Evolutionary conservation across 2,113 vertebrate species (phyloP), one percentile per base, ranked within the genome.

Genomic region (Rutilus rutilus): DNA sequence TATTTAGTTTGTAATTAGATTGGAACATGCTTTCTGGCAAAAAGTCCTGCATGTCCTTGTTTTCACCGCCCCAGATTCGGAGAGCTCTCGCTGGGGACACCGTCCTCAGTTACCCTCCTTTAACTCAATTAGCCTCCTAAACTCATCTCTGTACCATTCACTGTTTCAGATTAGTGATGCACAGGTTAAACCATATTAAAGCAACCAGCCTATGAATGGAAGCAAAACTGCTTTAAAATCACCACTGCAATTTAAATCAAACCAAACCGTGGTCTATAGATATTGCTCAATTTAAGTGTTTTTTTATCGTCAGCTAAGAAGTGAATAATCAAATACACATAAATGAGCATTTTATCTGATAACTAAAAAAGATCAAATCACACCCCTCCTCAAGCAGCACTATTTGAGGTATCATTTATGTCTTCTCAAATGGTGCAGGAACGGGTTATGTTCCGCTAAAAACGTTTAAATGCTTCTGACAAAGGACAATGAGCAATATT

Each of bases 61-160:
- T 65, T 81, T 65, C 59, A 47, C 42, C 10, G 15, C 33, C 59
- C 75, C 23, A 33, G n/a, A 52, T 45, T 78, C 6, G 1, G 60
- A 77, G 77, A 2, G 60, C 76, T 75, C 47, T 52, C 62, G 2
- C 42, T 57, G 47, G 62, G 84, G 84, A 71, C 36, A 4, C 5
- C 19, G 85, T 80, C 85, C 77, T 80, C 52, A 25, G 52, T 23
- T 27, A 54, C 36, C 27, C 85, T 52, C 23, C 77, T 79, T 71
- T 60, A 80, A 80, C 76, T 80, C 65, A 62, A 47, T 86, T 86
- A 86, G 36, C 52, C 33, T 86, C 30, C 21, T 65, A 69, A 78
- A 79, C 52, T 67, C 59, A 11, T 64, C 57, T 75, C 30, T 67
- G 75, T 54, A 47, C 45, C 74, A 62, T 67, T 71, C 17, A 47